Evolutionary conservation across 1,140 invertebrate genomes (phyloP).

Genomic region (Drosophila quadrilineata): DNA sequence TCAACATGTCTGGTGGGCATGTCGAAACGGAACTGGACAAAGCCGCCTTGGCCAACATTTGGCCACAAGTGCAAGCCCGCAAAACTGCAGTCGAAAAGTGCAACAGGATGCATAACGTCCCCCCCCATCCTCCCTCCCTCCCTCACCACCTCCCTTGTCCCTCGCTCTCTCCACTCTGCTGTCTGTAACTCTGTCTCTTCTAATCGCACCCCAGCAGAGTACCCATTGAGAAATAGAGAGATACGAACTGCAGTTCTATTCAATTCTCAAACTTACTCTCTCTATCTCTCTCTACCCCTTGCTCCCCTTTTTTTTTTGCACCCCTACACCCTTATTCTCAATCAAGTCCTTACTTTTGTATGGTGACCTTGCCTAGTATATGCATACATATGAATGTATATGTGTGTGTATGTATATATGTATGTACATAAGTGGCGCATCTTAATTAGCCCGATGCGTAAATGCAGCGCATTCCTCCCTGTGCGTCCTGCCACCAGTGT

Average conservation of each 20-base stretch:
- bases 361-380: too few relatives aligned
- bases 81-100: constrained; percentile 71
- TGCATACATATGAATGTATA: background rate
- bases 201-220: too few relatives aligned
- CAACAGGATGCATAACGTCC: constrained; percentile 36
- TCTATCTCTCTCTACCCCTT: too few relatives aligned
- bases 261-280: too few relatives aligned
- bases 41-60: constrained; percentile 72
- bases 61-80: constrained; percentile 75
- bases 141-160: constrained; percentile 7
- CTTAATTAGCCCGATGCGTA: constrained; percentile 57
- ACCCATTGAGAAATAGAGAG: too few relatives aligned
- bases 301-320: too few relatives aligned
- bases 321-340: too few relatives aligned
- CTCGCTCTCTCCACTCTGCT: background rate
- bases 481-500: constrained; percentile 6
- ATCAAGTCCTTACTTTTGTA: too few relatives aligned
- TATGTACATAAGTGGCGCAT: constrained; percentile 1
- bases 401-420: background rate
- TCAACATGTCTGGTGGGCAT: constrained; percentile 74
- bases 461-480: too few relatives aligned
- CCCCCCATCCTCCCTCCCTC: constrained; percentile 10
- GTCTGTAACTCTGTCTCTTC: too few relatives aligned
- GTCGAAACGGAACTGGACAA: constrained; percentile 57
- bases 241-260: too few relatives aligned